Base-by-base conservation (phyloP, 2,888 invertebrate genomes). In the Mythimna ferrago region DNA sequence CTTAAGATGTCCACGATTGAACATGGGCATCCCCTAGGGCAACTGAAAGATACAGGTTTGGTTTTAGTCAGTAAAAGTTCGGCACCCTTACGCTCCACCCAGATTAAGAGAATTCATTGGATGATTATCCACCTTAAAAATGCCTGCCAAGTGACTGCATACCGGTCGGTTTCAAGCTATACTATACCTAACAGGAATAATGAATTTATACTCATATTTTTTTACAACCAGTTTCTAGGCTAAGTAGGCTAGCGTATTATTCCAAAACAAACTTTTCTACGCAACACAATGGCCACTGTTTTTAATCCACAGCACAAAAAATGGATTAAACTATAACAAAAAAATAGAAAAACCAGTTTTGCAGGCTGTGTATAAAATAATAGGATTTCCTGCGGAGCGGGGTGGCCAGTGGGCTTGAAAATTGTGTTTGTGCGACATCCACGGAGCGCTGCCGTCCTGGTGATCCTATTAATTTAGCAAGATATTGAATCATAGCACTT, bases 341-440 rank as follows among this genome's bases (percentile, higher is more conserved):
- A 61, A 32, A 54, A 57, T 26, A 26, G 16, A 54, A 58, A 65
- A 64, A 6, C 2, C 54, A 32, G 16, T 65, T 67, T 67, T 71
- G 62, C 26, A 35, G 21, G 9, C 61, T 62, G 26, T 32, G 67
- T 51, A 71, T 63, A 67, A 65, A 65, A 54, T 83, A 82, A 79
- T 72, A 72, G 61, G 66, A 82, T 82, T 79, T 73, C 35, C 82
- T 78, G 44, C 32, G 65, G 66, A 78, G 63, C 63, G 57, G 35
- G 26, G 64, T 54, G 60, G 32, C 60, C 64, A 79, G 67, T 73
- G 35, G 60, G 62, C 67, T 70, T 68, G 71, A 82, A 83, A 83
- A 83, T 83, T 83, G 85, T 76, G 48, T 83, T 79, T 78, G 73
- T 72, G 10, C 56, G 48, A 82, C 71, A 78, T 82, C 64, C 62